Percentiles rank a stretch among this genome's conserved stretches.
Conservation (phyloP, 2,888 invertebrate species). For the Leptopilina drosophilae region DNA sequence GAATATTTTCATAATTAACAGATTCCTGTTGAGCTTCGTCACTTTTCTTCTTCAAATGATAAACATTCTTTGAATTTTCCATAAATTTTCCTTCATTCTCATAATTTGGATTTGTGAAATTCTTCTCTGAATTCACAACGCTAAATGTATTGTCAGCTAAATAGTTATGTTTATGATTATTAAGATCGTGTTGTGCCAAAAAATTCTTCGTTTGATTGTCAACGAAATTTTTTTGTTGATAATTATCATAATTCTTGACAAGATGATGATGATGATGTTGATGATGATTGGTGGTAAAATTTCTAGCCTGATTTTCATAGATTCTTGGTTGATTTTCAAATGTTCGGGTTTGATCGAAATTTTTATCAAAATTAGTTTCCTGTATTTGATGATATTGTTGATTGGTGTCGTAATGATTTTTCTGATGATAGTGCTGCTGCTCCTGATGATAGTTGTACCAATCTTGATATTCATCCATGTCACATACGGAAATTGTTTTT, state of each 20-base stretch:
- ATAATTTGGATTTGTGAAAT: too few species aligned
- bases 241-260: not conserved
- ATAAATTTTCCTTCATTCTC: too few species aligned
- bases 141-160: too few species aligned
- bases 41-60: too few species aligned
- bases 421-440: slow-evolving; percentile 59
- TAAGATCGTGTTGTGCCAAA: too few species aligned
- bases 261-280: too few species aligned
- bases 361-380: not conserved
- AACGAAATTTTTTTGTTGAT: not conserved
- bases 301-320: not conserved
- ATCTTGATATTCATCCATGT: slow-evolving; percentile 70
- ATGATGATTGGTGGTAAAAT: not conserved
- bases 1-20: too few species aligned
- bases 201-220: slow-evolving; percentile 53
- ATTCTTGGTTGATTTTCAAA: not conserved
- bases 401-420: slow-evolving; percentile 47
- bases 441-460: slow-evolving; percentile 69
- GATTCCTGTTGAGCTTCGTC: too few species aligned
- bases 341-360: too few species aligned
- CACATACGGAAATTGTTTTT: slow-evolving; percentile 48
- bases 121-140: too few species aligned
- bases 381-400: slow-evolving; percentile 53
- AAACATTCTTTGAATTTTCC: too few species aligned
- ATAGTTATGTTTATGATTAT: too few species aligned